Base-by-base conservation (phyloP, 2,797 vertebrate genomes). In the Anguilla anguilla region DNA sequence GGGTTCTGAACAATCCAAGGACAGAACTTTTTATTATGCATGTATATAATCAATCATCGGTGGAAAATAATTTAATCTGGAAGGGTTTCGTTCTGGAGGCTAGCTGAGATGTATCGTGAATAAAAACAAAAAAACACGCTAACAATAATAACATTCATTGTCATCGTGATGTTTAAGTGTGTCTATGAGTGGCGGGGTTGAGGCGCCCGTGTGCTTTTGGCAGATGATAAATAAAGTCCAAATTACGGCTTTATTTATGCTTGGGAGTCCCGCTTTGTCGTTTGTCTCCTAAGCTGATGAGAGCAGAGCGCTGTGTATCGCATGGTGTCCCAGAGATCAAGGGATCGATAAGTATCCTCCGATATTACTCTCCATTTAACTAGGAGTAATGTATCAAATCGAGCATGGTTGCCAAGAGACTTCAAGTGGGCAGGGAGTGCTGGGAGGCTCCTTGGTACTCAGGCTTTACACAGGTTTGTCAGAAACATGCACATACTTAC, bases 1-100 rank as follows among this genome's bases (percentile, higher is more conserved):
- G 88, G 90, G 89, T 82, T 91, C 89, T 90, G 83, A 89, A 72
- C 84, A 72, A 90, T 88, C 77, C 77, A 46, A 69, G n/a, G 51
- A 89, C 84, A 88, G 84, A 81, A 81, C 77, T 49, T 25, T 6
- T 25, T 5, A 5, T 64, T 64, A 22, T 64, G 57, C 17, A 22
- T 90, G 85, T 61, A 3, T 46, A 39, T 59, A 89, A 89, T 90
- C 85, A 87, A 91, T 90, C 86, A 90, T 84, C 69, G 43, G 3
- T 35, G 69, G 79, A 85, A 83, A 87, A 88, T 87, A 59, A 69
- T 83, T 55, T 82, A 67, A 86, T 89, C 85, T 61, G 53, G 72
- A 55, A 22, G 39, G 19, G 35, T 79, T 79, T 79, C 2, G 15
- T 46, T 43, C 15, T 19, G 74, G 0, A 19, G 39, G 13, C 39